Evolutionary conservation across 2,113 vertebrate species (phyloP), one percentile per base, ranked within the genome.

Genomic region (Echinops telfairi): DNA sequence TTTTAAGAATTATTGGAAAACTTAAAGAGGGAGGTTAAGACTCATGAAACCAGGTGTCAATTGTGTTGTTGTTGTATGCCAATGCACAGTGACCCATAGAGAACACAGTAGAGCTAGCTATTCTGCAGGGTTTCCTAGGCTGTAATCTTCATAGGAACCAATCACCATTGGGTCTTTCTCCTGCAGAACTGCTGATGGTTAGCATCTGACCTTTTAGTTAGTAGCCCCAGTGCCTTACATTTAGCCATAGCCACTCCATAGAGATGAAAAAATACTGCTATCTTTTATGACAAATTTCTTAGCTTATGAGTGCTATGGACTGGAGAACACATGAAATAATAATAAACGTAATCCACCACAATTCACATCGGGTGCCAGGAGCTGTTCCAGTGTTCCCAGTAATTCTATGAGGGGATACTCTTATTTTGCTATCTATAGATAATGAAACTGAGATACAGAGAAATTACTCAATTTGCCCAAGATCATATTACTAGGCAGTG

Each of bases 281-380:
- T 22, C 0, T 36, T 29, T 64, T 17, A 12, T 20, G 43, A 77
- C 23, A 29, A 43, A 94, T 93, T 92, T 85, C 82, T 96, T 58
- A 88, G 33, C 12, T 57, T 36, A 20, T 27, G 20, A 23, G 23
- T 79, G 43, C 33, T 27, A 15, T 20, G 58, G 19, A 16, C 40
- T 16, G 19, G 76, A 57, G 83, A 83, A 78, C 53, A 78, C 53
- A 53, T 53, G n/a, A 57, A 68, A 90, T 40, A 10, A 53, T 36
- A 31, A 2, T 64, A 76, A 81, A 29, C 53, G 47, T 80, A 36
- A 90, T 4, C 17, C 29, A 88, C 20, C 79, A 12, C 16, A 43
- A n/a, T 53, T 6, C 47, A 53, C 25, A 62, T 2, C 11, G 3
- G 2, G 12, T 62, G 11, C 1, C 12, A 14, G 43, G 36, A 47